A percentile compares a stretch with the other conserved stretches of the same genome.
Conservation (phyloP, 2,888 invertebrate species). For the Dinocampus coccinellae region DNA sequence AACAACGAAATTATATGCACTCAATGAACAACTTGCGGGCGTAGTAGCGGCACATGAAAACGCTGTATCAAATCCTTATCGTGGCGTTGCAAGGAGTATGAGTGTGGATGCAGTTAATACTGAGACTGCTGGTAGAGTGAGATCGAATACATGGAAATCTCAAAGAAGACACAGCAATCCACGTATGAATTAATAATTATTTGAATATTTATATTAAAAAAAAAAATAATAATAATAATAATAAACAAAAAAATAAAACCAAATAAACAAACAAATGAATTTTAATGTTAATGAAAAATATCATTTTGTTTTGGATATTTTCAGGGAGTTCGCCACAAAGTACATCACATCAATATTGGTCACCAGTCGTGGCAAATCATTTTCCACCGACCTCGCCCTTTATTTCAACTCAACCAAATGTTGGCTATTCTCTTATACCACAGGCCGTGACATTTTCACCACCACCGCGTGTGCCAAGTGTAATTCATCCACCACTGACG, state of each 20-base stretch:
- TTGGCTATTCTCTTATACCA: constrained; percentile 62
- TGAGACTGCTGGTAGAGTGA: constrained; percentile 80
- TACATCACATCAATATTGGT: constrained; percentile 75
- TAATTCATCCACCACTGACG: constrained; percentile 57
- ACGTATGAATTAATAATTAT: constrained; percentile 62
- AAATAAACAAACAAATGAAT: too few relatives aligned
- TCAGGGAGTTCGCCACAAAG: constrained; percentile 71
- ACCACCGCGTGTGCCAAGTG: constrained; percentile 55
- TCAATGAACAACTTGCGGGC: constrained; percentile 80
- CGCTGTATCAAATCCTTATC: constrained; percentile 68
- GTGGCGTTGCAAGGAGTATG: constrained; percentile 77
- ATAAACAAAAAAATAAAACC: too few relatives aligned
- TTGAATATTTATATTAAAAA: neutral
- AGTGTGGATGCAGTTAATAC: constrained; percentile 85
- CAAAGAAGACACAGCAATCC: constrained; percentile 68
- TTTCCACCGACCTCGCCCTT: constrained; percentile 81
- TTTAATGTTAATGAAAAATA: too few relatives aligned
- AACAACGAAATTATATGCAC: constrained; percentile 85
- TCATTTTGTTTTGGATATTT: too few relatives aligned
- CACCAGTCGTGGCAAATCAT: constrained; percentile 80
- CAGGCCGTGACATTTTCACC: constrained; percentile 63
- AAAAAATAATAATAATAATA: neutral
- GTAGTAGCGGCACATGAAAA: constrained; percentile 65
- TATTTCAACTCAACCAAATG: constrained; percentile 57
- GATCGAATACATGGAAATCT: constrained; percentile 76